These are phyloP conservation scores for Rhineura floridana DNA, from an alignment of 2,113 vertebrate genomes.

Conservation along the genomic window DNA sequence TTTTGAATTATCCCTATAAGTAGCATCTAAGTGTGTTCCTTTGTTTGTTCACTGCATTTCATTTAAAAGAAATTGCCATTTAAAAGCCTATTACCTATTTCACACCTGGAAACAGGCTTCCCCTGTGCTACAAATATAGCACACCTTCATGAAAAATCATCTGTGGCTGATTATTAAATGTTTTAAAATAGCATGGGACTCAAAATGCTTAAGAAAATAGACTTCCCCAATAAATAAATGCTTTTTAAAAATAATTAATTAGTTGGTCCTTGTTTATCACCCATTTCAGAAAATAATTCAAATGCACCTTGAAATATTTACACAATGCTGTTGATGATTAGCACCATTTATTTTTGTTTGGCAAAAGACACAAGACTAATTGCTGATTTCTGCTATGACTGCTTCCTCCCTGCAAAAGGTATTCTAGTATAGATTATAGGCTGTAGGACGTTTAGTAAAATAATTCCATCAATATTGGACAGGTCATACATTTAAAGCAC, in stretches of 20 bases:
- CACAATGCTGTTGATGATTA: background rate
- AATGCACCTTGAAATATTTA: slow-evolving; percentile 8
- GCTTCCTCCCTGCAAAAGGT: background rate
- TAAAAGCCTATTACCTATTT: slow-evolving; percentile 42
- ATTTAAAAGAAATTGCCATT: slow-evolving; percentile 36
- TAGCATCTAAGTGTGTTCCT: background rate
- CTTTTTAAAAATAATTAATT: background rate
- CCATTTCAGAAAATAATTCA: background rate
- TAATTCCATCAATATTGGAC: no score
- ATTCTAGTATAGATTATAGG: background rate
- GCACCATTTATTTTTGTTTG: background rate
- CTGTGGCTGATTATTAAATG: slow-evolving; percentile 7
- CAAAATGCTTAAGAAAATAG: background rate
- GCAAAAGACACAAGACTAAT: background rate
- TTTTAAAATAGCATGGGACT: background rate
- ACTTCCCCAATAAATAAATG: background rate
- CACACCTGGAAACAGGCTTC: slow-evolving; percentile 30
- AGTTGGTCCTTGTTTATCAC: background rate
- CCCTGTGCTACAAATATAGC: background rate
- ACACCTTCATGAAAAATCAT: background rate
- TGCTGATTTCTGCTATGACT: background rate
- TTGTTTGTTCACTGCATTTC: slow-evolving; percentile 18
- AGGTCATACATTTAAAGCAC: no score
- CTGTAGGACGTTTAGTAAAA: background rate
- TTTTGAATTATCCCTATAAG: slow-evolving; percentile 8